These are phyloP conservation scores for Ibycter americanus DNA, from an alignment of 2,797 vertebrate species.

Conservation along the genomic window DNA sequence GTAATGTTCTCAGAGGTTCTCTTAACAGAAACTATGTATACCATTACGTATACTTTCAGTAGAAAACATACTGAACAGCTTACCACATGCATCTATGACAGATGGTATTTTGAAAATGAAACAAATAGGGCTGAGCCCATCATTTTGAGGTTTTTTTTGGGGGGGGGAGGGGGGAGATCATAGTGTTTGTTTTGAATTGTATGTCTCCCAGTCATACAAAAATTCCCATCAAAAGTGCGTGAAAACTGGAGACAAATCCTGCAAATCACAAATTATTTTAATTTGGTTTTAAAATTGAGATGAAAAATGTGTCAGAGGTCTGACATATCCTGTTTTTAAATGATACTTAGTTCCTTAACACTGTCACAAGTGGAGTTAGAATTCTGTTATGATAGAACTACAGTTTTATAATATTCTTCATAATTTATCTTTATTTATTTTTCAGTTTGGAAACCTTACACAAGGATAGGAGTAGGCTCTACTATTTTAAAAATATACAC, in stretches of 20 bases:
- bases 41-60: not conserved
- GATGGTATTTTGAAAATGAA: not conserved
- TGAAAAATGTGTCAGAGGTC: not conserved
- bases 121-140: not conserved
- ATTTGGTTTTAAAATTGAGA: not conserved
- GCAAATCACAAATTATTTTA: not conserved
- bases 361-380: not conserved
- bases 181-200: not conserved
- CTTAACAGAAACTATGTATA: not conserved
- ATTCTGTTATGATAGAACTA: not conserved
- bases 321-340: not conserved
- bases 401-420: not conserved
- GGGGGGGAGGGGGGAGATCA: fast-evolving
- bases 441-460: not conserved
- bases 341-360: not conserved
- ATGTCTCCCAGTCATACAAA: not conserved
- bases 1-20: not conserved
- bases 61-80: not conserved
- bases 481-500: not conserved
- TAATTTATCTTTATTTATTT: not conserved
- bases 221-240: not conserved
- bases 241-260: not conserved
- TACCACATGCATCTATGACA: not conserved
- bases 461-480: not conserved
- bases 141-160: not conserved